Conservation (phyloP, 2,888 invertebrate genomes). For the Xylophagus ater region DNA sequence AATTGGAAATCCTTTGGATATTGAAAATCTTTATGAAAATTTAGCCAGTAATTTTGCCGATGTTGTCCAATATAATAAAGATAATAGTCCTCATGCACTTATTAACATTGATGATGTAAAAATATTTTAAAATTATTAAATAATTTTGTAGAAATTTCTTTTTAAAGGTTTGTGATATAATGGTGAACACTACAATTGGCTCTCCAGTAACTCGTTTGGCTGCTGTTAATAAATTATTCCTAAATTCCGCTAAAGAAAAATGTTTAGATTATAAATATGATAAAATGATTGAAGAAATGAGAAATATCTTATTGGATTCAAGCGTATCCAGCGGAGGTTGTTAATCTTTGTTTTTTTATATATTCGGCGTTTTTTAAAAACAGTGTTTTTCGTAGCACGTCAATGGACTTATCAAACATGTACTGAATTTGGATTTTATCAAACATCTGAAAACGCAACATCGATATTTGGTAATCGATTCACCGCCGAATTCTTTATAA, state of each 20-base stretch:
- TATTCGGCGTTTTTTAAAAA: too few species aligned
- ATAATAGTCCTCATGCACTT: constrained; percentile 67
- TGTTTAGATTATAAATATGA: constrained; percentile 82
- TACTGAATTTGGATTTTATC: constrained; percentile 91
- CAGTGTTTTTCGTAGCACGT: constrained; percentile 53
- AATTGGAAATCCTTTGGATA: constrained; percentile 47
- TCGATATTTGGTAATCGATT: constrained; percentile 64
- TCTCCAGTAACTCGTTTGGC: constrained; percentile 59
- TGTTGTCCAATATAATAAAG: constrained; percentile 89
- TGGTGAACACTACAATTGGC: constrained; percentile 50
- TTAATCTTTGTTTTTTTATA: too few species aligned
- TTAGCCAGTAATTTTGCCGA: constrained; percentile 80
- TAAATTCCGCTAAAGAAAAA: constrained; percentile 52
- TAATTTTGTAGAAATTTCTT: constrained; percentile 4
- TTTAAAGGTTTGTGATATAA: constrained; percentile 57
- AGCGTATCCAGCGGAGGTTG: too few species aligned
- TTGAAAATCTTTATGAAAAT: constrained; percentile 69
- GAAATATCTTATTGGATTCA: too few species aligned
- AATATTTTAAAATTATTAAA: too few species aligned
- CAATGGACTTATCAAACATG: constrained; percentile 94
- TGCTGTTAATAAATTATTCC: constrained; percentile 55
- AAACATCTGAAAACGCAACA: constrained; percentile 54
- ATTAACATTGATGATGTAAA: constrained; percentile 66
- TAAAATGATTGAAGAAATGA: too few species aligned
- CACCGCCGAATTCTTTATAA: constrained; percentile 61